Conservation (phyloP, 2,888 invertebrate genomes). For the Aelia acuminata region DNA sequence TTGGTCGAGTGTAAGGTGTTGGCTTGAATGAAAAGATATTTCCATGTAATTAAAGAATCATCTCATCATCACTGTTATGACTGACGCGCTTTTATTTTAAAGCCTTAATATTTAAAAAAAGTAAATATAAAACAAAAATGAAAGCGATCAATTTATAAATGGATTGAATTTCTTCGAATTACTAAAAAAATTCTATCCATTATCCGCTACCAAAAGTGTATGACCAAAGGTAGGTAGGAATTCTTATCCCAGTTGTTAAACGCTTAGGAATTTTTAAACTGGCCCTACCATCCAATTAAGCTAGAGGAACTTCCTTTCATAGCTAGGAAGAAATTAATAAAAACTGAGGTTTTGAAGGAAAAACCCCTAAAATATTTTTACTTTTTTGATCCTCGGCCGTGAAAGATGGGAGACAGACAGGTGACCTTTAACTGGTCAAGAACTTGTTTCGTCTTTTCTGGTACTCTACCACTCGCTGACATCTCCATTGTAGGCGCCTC, state of each 20-base stretch:
- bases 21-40: too few relatives aligned
- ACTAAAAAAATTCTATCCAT: background rate
- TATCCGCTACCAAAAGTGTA: too few relatives aligned
- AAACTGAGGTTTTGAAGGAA: background rate
- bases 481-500: background rate
- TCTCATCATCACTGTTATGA: too few relatives aligned
- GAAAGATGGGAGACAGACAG: constrained; percentile 32
- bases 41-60: too few relatives aligned
- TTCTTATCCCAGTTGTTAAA: background rate
- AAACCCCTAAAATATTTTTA: background rate
- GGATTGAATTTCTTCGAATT: background rate
- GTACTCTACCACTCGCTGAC: background rate
- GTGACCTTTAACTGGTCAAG: constrained; percentile 42
- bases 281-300: background rate
- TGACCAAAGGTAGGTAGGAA: too few relatives aligned
- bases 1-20: too few relatives aligned
- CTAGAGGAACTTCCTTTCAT: background rate
- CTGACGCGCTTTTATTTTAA: too few relatives aligned
- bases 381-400: background rate
- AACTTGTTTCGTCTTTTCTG: constrained; percentile 21
- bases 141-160: too few relatives aligned
- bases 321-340: background rate
- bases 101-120: too few relatives aligned
- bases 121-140: too few relatives aligned
- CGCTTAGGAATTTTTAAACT: background rate